A percentile compares a stretch with the other conserved stretches of the same genome.
Conservation (phyloP, 64 coral and sea anemone species). For the Cladopsammia gracilis region DNA sequence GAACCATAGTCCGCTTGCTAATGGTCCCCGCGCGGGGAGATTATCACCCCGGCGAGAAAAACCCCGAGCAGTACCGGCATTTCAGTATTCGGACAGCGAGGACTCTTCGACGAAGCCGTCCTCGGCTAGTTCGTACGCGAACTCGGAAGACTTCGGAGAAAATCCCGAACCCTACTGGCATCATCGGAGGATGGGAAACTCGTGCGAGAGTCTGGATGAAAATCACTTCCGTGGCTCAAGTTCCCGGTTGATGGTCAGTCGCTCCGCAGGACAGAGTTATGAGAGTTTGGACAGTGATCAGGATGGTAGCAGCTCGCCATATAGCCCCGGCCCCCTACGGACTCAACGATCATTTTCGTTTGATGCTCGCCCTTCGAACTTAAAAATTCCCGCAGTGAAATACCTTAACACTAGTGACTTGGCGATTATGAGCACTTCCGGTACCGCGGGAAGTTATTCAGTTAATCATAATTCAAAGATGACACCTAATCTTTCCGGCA, state of each 20-base stretch:
- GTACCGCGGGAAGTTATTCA: slow-evolving; percentile 85
- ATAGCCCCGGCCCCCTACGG: slow-evolving; percentile 45
- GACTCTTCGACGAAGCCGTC: slow-evolving; percentile 92
- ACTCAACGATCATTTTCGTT: slow-evolving; percentile 74
- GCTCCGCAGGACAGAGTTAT: slow-evolving; percentile 64
- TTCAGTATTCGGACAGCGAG: slow-evolving; percentile 94
- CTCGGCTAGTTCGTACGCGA: slow-evolving; percentile 80
- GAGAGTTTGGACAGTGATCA: slow-evolving; percentile 86
- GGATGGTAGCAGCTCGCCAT: slow-evolving; percentile 63
- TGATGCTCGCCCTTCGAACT: slow-evolving; percentile 31
- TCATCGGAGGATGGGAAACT: slow-evolving; percentile 61
- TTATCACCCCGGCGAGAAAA: slow-evolving; percentile 30
- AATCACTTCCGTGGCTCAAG: slow-evolving; percentile 52
- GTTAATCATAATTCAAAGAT: slow-evolving; percentile 74
- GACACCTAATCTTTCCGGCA: slow-evolving; percentile 61
- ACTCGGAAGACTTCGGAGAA: slow-evolving; percentile 90
- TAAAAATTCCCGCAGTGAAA: slow-evolving; percentile 49
- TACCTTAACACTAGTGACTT: slow-evolving; percentile 91
- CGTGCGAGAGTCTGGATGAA: slow-evolving; percentile 65
- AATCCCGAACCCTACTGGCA: slow-evolving; percentile 60
- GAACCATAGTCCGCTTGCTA: slow-evolving; percentile 41
- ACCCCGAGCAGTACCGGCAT: slow-evolving; percentile 65
- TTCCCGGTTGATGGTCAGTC: slow-evolving; percentile 44
- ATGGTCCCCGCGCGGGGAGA: slow-evolving; percentile 44
- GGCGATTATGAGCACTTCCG: slow-evolving; percentile 85